phyloP scores from a whole-genome alignment of 2,113 vertebrate species.

The Ailurus styani region DNA sequence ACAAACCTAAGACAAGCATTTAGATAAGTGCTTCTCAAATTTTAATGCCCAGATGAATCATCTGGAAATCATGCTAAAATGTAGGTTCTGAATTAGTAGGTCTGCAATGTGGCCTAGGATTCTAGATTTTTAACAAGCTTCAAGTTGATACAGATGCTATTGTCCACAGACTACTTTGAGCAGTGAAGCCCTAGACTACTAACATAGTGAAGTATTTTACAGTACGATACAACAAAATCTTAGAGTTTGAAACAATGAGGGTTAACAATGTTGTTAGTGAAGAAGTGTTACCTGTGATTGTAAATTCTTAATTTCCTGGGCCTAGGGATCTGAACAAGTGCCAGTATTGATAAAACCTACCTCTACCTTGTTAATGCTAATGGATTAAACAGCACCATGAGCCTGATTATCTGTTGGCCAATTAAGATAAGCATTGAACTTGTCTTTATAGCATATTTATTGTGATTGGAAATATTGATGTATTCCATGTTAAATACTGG shows the following conservation, averaged over 20 bases:
- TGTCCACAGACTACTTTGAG: background rate
- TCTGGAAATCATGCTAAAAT: background rate
- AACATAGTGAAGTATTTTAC: constrained; percentile 14
- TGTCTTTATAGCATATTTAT: constrained; percentile 84
- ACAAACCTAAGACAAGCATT: background rate
- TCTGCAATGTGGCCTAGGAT: background rate
- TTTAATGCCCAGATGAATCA: background rate
- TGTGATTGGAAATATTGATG: constrained; percentile 83
- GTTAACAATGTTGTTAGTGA: constrained; percentile 76
- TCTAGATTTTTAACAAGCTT: background rate
- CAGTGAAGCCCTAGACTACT: background rate
- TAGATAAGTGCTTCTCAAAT: background rate
- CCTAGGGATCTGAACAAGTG: constrained; percentile 79
- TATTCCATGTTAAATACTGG: constrained; percentile 69
- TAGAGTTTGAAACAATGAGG: constrained; percentile 74
- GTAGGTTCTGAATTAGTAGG: background rate
- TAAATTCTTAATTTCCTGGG: constrained; percentile 82
- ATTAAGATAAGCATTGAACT: constrained; percentile 84
- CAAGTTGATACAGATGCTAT: background rate
- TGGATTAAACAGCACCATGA: constrained; percentile 80
- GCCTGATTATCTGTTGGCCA: constrained; percentile 84
- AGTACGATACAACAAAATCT: constrained; percentile 44
- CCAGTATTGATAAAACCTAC: constrained; percentile 85
- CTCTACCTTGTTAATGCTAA: constrained; percentile 82
- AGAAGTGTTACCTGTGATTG: constrained; percentile 74